These are phyloP conservation scores for Telenomus remus DNA, from an alignment of 1,140 invertebrate genomes.

Conservation along the genomic window DNA sequence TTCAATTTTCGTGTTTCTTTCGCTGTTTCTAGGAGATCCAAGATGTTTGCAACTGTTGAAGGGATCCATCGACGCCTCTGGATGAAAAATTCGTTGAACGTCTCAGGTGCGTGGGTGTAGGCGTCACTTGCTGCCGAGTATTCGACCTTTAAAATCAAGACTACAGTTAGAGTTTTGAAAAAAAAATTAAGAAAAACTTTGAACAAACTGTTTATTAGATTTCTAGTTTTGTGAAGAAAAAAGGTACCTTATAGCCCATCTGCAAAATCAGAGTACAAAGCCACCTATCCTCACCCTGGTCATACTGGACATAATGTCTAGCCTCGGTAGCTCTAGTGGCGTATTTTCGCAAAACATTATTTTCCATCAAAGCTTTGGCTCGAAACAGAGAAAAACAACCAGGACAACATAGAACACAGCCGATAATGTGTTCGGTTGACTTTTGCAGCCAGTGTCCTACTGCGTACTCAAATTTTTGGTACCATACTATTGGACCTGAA, in stretches of 20 bases:
- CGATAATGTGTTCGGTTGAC: constrained; percentile 94
- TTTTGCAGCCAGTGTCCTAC: constrained; percentile 97
- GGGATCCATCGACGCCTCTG: constrained; percentile 92
- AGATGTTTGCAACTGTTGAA: constrained; percentile 91
- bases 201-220: too few species aligned
- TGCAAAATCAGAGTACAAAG: constrained; percentile 90
- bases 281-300: constrained; percentile 94
- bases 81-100: constrained; percentile 92
- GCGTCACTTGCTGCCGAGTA: constrained; percentile 95
- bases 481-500: constrained; percentile 92
- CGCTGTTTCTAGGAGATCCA: constrained; percentile 86
- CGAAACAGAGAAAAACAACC: constrained; percentile 95
- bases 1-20: constrained; percentile 86
- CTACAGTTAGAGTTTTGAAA: too few species aligned
- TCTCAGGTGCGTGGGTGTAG: constrained; percentile 92
- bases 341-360: constrained; percentile 92
- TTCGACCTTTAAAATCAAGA: constrained; percentile 76
- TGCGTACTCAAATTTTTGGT: constrained; percentile 95
- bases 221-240: too few species aligned
- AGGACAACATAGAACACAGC: constrained; percentile 91
- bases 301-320: constrained; percentile 92
- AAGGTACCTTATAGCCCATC: constrained; percentile 89
- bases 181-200: too few species aligned
- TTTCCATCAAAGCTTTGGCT: constrained; percentile 91
- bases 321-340: constrained; percentile 87